Evolutionary conservation across 2,113 vertebrate species (phyloP), one percentile per base, ranked within the genome.

Genomic region (Alexandromys fortis): DNA sequence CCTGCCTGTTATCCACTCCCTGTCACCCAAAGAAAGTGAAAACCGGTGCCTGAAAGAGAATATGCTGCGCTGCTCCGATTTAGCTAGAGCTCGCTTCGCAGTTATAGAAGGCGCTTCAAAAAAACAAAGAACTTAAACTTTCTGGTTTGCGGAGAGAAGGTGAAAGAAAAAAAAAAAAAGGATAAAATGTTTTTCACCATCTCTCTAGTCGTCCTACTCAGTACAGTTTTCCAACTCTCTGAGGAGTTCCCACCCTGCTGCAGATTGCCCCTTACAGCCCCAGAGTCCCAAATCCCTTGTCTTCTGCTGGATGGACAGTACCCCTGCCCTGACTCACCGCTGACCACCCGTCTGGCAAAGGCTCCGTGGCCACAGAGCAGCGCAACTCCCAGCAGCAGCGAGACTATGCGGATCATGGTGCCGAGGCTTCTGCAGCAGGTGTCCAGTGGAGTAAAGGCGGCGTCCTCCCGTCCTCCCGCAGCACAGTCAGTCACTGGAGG

Each of bases 341-440:
- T 98, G 82, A 98, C 97, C 92, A 98, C 98, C 16, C 98, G 98
- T 87, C 98, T 98, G 63, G 97, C 70, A 26, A 97, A 82, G 58
- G 94, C 97, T 78, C 97, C 94, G 5, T 97, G 68, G 63, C 92
- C 96, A 88, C 98, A 98, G 83, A 98, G 98, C 92, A 96, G 63
- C 63, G 95, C 95, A 0, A 96, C 96, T 33, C 96, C 96, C 98
- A 98, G 79, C 88, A 98, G 77, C 58, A 98, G 93, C 9, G 70
- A 94, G 28, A 92, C 75, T 14, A 45, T 77, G 55, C 83, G 90
- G 58, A 92, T 93, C 97, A 97, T 97, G 30, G 70, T 78, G 91
- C 82, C 42, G 7, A 49, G 33, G 55, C 6, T 5, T 83, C 75
- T 13, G 96, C 96, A 91, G 97, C 97, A 94, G 96, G 97, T 96